phyloP scores from a whole-genome alignment of 2,888 invertebrate species.

The Melipona bicolor region DNA sequence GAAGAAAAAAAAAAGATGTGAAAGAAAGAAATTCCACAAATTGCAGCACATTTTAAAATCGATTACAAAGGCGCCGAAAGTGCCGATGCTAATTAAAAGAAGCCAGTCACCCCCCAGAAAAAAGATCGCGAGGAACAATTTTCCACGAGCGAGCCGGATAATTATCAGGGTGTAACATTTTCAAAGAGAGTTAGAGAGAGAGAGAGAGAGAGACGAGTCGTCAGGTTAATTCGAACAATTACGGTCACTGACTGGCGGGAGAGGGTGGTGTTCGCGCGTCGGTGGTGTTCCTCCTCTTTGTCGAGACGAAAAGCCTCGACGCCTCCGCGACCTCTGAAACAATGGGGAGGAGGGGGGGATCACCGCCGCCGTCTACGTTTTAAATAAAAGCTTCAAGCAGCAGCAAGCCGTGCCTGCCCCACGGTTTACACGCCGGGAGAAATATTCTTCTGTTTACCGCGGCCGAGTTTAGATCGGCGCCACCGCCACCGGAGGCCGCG shows the following conservation, averaged over 20 bases:
- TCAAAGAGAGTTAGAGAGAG: background rate
- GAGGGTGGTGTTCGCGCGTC: background rate
- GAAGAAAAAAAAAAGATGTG: too few relatives aligned
- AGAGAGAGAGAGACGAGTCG: conserved; percentile 9
- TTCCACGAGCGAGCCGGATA: background rate
- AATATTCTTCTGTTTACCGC: conserved; percentile 55
- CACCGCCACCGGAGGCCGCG: conserved; percentile 30
- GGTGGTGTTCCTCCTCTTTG: background rate
- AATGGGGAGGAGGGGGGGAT: conserved; percentile 21
- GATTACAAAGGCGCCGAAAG: background rate
- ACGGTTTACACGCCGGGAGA: conserved; percentile 47
- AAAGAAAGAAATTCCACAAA: background rate
- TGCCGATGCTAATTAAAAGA: background rate
- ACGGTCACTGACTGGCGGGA: background rate
- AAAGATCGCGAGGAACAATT: background rate
- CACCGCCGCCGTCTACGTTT: conserved; percentile 35
- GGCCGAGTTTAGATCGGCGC: conserved; percentile 64
- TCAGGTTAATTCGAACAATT: conserved; percentile 44
- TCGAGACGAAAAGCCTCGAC: conserved; percentile 21
- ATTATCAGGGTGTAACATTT: conserved; percentile 19
- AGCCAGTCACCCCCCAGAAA: background rate
- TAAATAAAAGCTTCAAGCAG: conserved; percentile 25
- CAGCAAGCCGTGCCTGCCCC: background rate
- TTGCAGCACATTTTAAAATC: background rate
- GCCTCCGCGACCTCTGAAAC: conserved; percentile 42